Percentiles rank a stretch among this genome's conserved stretches.
phyloP scores from a whole-genome alignment of 2,797 vertebrate genomes.

The Myotis pilosus region DNA sequence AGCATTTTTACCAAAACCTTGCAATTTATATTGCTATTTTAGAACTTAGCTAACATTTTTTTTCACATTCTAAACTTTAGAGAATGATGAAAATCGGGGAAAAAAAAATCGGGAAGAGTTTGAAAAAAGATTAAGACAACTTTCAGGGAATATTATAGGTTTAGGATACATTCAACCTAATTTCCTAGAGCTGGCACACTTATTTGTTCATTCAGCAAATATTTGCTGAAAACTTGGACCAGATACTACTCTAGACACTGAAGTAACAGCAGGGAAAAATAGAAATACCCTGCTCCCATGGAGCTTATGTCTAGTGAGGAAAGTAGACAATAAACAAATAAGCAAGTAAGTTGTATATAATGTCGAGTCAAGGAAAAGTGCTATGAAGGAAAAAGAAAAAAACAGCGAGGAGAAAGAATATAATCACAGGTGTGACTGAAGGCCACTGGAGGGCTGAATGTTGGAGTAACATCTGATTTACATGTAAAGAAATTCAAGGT shows the following conservation, averaged over 20 bases:
- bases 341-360: background rate
- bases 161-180: background rate
- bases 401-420: background rate
- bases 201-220: slow-evolving; percentile 1
- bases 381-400: background rate
- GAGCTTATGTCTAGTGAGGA: background rate
- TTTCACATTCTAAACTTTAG: slow-evolving; percentile 17
- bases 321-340: background rate
- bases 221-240: background rate
- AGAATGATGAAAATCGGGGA: background rate
- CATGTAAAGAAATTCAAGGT: background rate
- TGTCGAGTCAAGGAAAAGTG: background rate
- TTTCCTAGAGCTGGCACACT: background rate
- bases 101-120: background rate
- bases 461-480: background rate
- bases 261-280: background rate
- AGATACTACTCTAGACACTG: background rate
- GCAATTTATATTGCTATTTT: slow-evolving; percentile 1
- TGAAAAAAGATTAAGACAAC: background rate
- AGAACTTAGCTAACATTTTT: background rate
- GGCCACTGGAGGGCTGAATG: background rate
- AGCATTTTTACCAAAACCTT: slow-evolving; percentile 22
- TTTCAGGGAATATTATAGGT: background rate
- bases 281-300: background rate
- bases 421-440: background rate